Conservation (phyloP, 2,113 vertebrate species). For the Cololabis saira region DNA sequence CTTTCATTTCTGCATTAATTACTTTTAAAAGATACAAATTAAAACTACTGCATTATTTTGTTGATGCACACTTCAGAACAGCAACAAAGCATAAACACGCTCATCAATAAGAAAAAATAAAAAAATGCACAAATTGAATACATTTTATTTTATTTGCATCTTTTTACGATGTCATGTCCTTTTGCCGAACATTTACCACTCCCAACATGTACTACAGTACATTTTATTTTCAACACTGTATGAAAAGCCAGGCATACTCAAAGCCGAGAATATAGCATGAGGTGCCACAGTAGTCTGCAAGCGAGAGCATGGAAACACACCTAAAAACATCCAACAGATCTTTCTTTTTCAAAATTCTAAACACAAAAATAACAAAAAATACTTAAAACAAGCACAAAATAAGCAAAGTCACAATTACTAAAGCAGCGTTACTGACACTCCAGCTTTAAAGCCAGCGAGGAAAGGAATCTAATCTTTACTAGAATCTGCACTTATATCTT, state of each 20-base stretch:
- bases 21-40: background rate
- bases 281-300: conserved; percentile 49
- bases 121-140: conserved; percentile 8
- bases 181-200: conserved; percentile 28
- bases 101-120: background rate
- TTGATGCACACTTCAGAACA: no score
- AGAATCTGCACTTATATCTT: conserved; percentile 36
- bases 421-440: conserved; percentile 43
- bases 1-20: background rate
- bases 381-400: conserved; percentile 25
- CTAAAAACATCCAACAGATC: conserved; percentile 36
- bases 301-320: conserved; percentile 46
- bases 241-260: conserved; percentile 9
- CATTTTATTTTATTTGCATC: conserved; percentile 43
- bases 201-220: conserved; percentile 15
- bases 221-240: conserved; percentile 7
- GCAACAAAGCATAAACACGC: no score
- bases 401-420: conserved; percentile 49
- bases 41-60: background rate
- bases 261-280: conserved; percentile 8
- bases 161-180: conserved; percentile 16
- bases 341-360: conserved; percentile 28
- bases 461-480: conserved; percentile 19
- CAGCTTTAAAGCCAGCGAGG: conserved; percentile 20
- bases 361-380: conserved; percentile 52